Evolutionary conservation across 2,797 vertebrate species (phyloP), one percentile per base, ranked within the genome.

Genomic region (Erpetoichthys calabaricus): DNA sequence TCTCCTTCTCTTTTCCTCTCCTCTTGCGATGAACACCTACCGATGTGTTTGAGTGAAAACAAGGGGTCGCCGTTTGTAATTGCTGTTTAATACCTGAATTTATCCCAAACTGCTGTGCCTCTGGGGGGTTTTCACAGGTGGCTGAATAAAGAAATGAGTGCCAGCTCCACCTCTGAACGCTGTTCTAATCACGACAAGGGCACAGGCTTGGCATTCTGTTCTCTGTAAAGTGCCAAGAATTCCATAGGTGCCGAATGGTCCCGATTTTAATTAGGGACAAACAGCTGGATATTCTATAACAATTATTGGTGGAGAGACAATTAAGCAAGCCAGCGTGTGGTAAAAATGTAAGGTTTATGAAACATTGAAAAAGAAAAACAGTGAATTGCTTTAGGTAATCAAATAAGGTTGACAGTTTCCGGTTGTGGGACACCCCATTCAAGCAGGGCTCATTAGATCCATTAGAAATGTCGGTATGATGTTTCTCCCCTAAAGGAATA

Each of bases 51-150:
- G 47, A 7, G n/a, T 49, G 47, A 49, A 25, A 4, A 49, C 47
- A 49, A 7, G 47, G 49, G 47, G n/a, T 49, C n/a, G 47, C 47
- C n/a, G 25, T 49, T 61, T 65, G 61, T 71, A 68, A 73, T 73
- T 74, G 70, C 65, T 62, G 62, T 70, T 73, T 71, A 64, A 67
- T 73, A 69, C 51, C 51, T 65, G 67, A 67, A 65, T 60, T 51
- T 56, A 63, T 66, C 67, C 67, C 66, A 68, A 60, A 66, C 62
- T 62, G 75, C 75, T 78, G 68, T 66, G 66, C 75, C 75, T 74
- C 71, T 55, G 63, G 62, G 53, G 60, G 74, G 62, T 7, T 71
- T 74, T 25, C 25, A 68, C 83, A 85, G 84, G 84, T 83, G 84
- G 81, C 67, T 54, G 53, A 54, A 59, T 63, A 54, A 55, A n/a